Percentiles rank a stretch among this genome's conserved stretches.
phyloP scores from a whole-genome alignment of 2,113 vertebrate genomes.

The Carassius carassius region DNA sequence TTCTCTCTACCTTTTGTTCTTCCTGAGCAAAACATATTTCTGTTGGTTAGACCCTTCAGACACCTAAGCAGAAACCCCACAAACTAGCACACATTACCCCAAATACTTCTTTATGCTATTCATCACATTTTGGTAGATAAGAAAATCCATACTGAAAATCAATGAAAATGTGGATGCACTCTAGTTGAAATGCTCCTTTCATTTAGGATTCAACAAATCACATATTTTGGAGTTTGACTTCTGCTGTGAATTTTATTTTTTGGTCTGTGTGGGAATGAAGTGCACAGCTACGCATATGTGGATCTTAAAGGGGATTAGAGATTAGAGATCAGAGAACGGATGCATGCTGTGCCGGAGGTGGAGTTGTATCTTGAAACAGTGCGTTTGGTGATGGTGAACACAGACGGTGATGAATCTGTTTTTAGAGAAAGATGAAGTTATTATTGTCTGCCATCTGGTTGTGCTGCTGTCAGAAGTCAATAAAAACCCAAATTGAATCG shows the following conservation, averaged over 20 bases:
- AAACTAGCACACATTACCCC: too few species aligned
- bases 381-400: conserved; percentile 49
- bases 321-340: not conserved
- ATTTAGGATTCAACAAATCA: not conserved
- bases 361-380: conserved; percentile 23
- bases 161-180: not conserved
- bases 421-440: conserved; percentile 68
- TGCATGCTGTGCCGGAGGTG: conserved; percentile 17
- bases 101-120: too few species aligned
- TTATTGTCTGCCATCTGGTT: conserved; percentile 73
- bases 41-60: not conserved
- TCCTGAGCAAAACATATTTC: not conserved
- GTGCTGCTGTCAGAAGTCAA: conserved; percentile 35
- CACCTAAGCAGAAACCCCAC: conserved; percentile 5
- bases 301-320: not conserved
- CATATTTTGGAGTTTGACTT: not conserved
- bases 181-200: not conserved
- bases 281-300: not conserved
- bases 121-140: too few species aligned
- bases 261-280: not conserved
- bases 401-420: conserved; percentile 71
- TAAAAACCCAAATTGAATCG: conserved; percentile 15
- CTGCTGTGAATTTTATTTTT: not conserved
- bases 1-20: not conserved
- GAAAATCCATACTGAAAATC: conserved; percentile 1